Base-by-base conservation (phyloP, 2,113 vertebrate genomes). In the Orthonyx spaldingii region DNA sequence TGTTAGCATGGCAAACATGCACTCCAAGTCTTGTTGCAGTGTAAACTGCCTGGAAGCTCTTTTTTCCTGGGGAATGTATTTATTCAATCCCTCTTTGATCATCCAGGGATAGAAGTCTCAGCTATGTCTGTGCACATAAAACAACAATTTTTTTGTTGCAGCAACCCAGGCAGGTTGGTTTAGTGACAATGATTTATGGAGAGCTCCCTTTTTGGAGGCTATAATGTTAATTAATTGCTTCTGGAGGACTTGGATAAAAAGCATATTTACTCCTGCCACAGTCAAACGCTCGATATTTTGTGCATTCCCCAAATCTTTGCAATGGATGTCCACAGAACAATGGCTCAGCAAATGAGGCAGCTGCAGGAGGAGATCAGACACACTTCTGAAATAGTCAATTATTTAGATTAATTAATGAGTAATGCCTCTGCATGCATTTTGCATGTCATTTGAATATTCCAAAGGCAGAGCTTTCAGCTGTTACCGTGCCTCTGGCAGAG, bases 331-430 rank as follows among this genome's bases (percentile, higher is more conserved):
- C 59, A 19, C 42, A 71, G 91, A 95, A 96, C 82, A 92, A 94
- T 20, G 76, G 91, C 83, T 47, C 69, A 87, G 89, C 64, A 77
- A 95, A 57, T 0, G 6, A 74, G 70, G 57, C 92, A 94, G 91
- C 95, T 94, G 93, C 87, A 80, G 84, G 82, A 61, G 56, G 74
- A 91, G 78, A 75, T 90, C 89, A 94, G 93, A 64, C 56, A 56
- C 28, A 53, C 52, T 47, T 72, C 65, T 70, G 76, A 90, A 89
- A 77, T 4, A 82, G 55, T 89, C 63, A 96, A 59, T 92, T 92
- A 95, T 81, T 90, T 64, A 94, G 82, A 75, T 94, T 93, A 80
- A 94, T 95, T 95, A 96, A 94, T 95, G 70, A 93, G 57, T 82
- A 94, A 89, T 90, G 92, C 65, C 70, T 90, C 72, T 37, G 44